phyloP scores from a whole-genome alignment of 2,888 invertebrate species.

The Drosophila ustulata region DNA sequence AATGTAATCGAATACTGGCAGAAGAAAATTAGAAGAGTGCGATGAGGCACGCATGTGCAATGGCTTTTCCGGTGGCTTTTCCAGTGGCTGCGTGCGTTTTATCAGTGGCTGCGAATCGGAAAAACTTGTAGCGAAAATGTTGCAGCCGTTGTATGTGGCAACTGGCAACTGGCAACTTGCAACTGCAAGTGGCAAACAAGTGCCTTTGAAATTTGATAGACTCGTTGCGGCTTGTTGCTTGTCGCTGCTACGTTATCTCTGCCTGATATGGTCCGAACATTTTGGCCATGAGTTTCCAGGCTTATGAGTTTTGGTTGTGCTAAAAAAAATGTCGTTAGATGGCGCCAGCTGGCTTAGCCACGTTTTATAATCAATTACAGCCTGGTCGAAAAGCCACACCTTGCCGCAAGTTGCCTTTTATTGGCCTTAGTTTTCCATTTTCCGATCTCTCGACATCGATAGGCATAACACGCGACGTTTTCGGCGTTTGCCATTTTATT shows the following conservation, averaged over 20 bases:
- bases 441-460: slow-evolving; percentile 64
- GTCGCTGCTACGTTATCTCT: slow-evolving; percentile 42
- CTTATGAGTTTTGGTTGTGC: slow-evolving; percentile 38
- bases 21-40: slow-evolving; percentile 31
- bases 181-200: slow-evolving; percentile 53
- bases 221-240: slow-evolving; percentile 47
- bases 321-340: slow-evolving; percentile 49
- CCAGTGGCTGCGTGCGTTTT: slow-evolving; percentile 53
- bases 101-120: slow-evolving; percentile 57
- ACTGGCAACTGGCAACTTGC: slow-evolving; percentile 4
- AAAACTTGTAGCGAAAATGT: slow-evolving; percentile 50
- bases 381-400: slow-evolving; percentile 64
- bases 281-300: slow-evolving; percentile 40
- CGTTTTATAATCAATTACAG: slow-evolving; percentile 70
- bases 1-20: slow-evolving; percentile 67
- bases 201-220: slow-evolving; percentile 76
- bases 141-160: slow-evolving; percentile 16
- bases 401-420: slow-evolving; percentile 60
- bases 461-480: slow-evolving; percentile 73
- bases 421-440: slow-evolving; percentile 53
- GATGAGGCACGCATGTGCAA: slow-evolving; percentile 57
- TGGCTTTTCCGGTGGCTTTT: slow-evolving; percentile 32
- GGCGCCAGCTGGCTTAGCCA: slow-evolving; percentile 67
- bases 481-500: slow-evolving; percentile 61
- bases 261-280: slow-evolving; percentile 46